Conservation (phyloP, 2,797 vertebrate genomes). For the Rhinella marina region DNA sequence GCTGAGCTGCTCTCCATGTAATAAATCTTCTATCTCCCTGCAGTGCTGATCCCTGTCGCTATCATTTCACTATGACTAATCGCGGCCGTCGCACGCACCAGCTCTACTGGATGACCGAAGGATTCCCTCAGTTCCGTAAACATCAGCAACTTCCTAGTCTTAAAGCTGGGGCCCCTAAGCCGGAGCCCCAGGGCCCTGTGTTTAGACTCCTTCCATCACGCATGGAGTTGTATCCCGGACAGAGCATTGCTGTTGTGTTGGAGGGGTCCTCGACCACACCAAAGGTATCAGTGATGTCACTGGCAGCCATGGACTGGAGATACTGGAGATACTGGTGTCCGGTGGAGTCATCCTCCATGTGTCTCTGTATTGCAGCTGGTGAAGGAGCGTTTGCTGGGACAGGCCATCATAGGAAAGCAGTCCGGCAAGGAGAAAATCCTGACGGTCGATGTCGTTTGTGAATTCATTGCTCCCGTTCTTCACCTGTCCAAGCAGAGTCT, state of each 20-base stretch:
- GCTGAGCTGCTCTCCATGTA: neutral
- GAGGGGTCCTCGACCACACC: constrained; percentile 77
- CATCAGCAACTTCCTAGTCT: constrained; percentile 40
- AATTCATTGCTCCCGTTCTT: constrained; percentile 81
- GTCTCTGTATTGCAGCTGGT: constrained; percentile 73
- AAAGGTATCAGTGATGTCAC: constrained; percentile 67
- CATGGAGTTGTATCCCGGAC: constrained; percentile 79
- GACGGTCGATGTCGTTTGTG: constrained; percentile 77
- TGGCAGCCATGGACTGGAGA: neutral
- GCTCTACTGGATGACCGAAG: constrained; percentile 82
- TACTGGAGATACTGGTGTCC: neutral
- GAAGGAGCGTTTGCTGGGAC: constrained; percentile 80
- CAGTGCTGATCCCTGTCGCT: constrained; percentile 78
- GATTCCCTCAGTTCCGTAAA: constrained; percentile 64
- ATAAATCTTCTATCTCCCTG: neutral
- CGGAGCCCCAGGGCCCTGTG: constrained; percentile 63
- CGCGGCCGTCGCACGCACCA: constrained; percentile 79
- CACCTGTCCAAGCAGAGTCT: constrained; percentile 79
- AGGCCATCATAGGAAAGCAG: constrained; percentile 73
- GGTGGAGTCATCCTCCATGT: neutral
- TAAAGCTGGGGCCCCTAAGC: neutral
- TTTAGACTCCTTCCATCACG: constrained; percentile 78
- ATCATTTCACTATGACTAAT: constrained; percentile 85
- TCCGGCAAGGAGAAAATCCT: constrained; percentile 74
- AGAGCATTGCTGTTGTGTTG: constrained; percentile 78